Base-by-base conservation (phyloP, 2,888 invertebrate species). In the Rugalucina vietnamica region DNA sequence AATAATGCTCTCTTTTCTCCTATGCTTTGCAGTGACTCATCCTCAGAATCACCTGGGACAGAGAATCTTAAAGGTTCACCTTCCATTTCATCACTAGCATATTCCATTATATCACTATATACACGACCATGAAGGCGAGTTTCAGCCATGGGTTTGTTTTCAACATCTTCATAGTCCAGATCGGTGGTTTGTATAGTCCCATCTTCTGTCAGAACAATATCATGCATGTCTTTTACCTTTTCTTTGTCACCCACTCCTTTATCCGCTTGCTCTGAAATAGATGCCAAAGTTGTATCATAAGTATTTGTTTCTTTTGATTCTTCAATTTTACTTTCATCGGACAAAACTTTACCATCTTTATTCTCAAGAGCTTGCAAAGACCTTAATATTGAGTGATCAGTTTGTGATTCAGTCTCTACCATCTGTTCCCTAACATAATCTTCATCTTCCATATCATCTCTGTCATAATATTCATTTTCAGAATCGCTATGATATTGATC, bases 81-180 rank as follows among this genome's bases (percentile, higher is more conserved):
- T 57, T 85, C 90, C 87, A 90, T 88, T 85, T 91, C 92, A 71
- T 91, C 91, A 81, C 90, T 90, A 69, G 92, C 91, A 37, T 88
- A 88, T 60, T 84, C 76, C 32, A 87, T 78, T 10, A 90, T 86
- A 14, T 82, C 79, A 74, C 86, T 84, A n/a, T 87, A 83, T 37
- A 90, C 85, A 39, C 84, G 74, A 27, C 84, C 87, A 74, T 85
- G 79, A 27, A 85, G 76, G 39, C 84, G 65, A n/a, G 82, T 80
- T 70, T 89, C 89, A 14, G 84, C 84, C 12, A 86, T 76, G 21
- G 81, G 82, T 37, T 70, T 39, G 1, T 70, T 50, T 27, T 43
- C 39, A 24, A 50, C 29, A 29, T 65, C 60, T 39, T 34, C 39
- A 29, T 21, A 21, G 14, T 34, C 27, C 8, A 39, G 32, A 18